Base-by-base conservation (phyloP, 2,888 invertebrate species). In the Callyntrura sp. region DNA sequence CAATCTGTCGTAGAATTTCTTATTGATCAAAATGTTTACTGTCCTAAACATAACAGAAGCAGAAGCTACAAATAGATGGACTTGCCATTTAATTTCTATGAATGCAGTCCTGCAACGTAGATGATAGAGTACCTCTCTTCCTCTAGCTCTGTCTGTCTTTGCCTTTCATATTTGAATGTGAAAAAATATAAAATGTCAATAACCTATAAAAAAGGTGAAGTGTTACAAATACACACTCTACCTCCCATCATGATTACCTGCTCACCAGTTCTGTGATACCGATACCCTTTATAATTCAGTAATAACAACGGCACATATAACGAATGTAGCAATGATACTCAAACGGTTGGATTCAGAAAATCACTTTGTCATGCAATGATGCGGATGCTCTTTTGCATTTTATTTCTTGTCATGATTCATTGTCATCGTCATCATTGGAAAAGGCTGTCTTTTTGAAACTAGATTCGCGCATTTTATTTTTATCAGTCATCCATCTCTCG, bases 141-240 rank as follows among this genome's bases (percentile, higher is more conserved):
- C n/a, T 51, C n/a, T 51, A 1, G 51, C 51, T 51, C 11, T 51
- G 14, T 14, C 14, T 11, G 51, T 11, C 9, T 14, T 14, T 14
- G 35, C 6, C 3, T 35, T 35, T 35, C 35, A 28, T 65, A 28
- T 35, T 12, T 28, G n/a, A 65, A 6, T 35, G 65, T 35, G 23
- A 23, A n/a, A 76, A 60, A 28, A 85, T 76, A 45, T 35, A 85
- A 85, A 85, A 60, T 85, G 85, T 73, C 76, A 73, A 85, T 85
- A 76, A 76, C 85, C 76, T 45, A 73, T 45, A 14, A 35, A 65
- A 35, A 14, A 57, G 51, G 28, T 60, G 28, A 35, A 55, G 6
- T 25, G 20, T 60, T 17, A 57, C 79, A 55, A 78, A 62, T 62
- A 51, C 11, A 51, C 12, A 4, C 35, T 0, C 65, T 51, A 48